A percentile compares a stretch with the other conserved stretches of the same genome.
These are phyloP conservation scores for Acrobasis suavella DNA, from an alignment of 2,888 invertebrate species.

Conservation along the genomic window DNA sequence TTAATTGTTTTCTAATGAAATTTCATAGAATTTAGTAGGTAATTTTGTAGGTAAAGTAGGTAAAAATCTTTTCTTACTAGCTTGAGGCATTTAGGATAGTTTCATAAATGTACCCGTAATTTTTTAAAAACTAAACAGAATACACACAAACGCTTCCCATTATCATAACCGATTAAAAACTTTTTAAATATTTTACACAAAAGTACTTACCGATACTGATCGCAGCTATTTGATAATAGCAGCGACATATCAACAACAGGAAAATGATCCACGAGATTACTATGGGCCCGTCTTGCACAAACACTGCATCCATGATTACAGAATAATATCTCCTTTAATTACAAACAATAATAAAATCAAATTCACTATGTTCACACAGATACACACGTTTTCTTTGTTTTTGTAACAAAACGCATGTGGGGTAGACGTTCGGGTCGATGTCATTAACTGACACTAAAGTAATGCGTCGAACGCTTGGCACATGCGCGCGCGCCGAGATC, in stretches of 20 bases:
- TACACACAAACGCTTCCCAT: too few relatives aligned
- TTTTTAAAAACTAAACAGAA: too few relatives aligned
- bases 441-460: slow-evolving; percentile 73
- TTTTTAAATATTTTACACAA: too few relatives aligned
- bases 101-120: too few relatives aligned
- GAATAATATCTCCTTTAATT: not conserved
- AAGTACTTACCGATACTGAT: slow-evolving; percentile 53
- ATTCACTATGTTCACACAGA: not conserved
- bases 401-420: slow-evolving; percentile 50
- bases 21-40: too few relatives aligned
- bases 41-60: too few relatives aligned
- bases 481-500: slow-evolving; percentile 60
- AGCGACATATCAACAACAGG: slow-evolving; percentile 68
- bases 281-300: slow-evolving; percentile 71
- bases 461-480: slow-evolving; percentile 72
- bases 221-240: slow-evolving; percentile 66
- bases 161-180: too few relatives aligned
- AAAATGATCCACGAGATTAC: slow-evolving; percentile 75
- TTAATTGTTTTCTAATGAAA: too few relatives aligned
- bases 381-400: slow-evolving; percentile 13
- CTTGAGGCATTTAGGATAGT: too few relatives aligned
- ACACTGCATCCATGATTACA: slow-evolving; percentile 54
- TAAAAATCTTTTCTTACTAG: too few relatives aligned
- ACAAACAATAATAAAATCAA: not conserved
- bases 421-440: slow-evolving; percentile 70